Evolutionary conservation across 2,888 invertebrate species (phyloP).

Genomic region (Acleris cristana): DNA sequence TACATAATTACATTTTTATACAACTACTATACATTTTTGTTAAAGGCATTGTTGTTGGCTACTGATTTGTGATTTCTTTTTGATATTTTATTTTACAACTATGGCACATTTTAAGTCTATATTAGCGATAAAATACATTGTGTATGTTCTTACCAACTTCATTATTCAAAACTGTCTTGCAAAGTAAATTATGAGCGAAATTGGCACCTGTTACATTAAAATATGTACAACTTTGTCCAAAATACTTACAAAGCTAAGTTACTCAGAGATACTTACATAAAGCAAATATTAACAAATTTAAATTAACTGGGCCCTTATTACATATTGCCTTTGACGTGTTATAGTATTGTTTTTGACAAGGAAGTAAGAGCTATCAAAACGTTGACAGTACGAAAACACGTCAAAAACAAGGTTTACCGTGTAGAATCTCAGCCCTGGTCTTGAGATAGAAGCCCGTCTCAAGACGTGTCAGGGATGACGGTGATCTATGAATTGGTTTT

Average conservation of each 20-base stretch:
- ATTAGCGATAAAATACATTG: background rate
- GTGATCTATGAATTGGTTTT: no score
- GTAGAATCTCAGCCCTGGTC: no score
- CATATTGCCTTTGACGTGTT: no score
- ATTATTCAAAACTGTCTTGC: background rate
- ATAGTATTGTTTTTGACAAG: no score
- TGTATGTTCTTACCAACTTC: background rate
- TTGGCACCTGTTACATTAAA: constrained; percentile 17
- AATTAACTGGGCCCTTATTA: no score
- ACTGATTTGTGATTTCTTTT: background rate
- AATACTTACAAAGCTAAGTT: background rate
- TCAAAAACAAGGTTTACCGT: no score
- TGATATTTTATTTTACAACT: constrained; percentile 1
- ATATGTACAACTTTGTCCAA: constrained; percentile 7
- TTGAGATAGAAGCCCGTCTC: no score
- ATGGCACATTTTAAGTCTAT: constrained; percentile 23
- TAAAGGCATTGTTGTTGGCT: background rate
- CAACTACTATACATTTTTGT: constrained; percentile 32
- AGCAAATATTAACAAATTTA: background rate
- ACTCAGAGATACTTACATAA: background rate
- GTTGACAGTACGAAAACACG: no score
- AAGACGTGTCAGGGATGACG: no score
- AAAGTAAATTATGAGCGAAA: constrained; percentile 2
- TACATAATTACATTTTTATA: constrained; percentile 40
- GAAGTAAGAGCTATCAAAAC: no score